phyloP scores from a whole-genome alignment of 2,113 vertebrate species.

The Bos taurus region ARS-UCD2.0 NC_037354.1:12932501-12933000 shows the following conservation, averaged over 20 bases:
- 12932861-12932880: neutral
- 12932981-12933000: neutral
- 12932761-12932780: neutral
- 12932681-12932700: neutral
- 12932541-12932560: neutral
- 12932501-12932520: neutral
- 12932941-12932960: neutral
- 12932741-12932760: neutral
- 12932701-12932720: neutral
- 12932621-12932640: neutral
- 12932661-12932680: neutral
- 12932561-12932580: neutral
- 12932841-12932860: neutral
- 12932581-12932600: neutral
- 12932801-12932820: neutral
- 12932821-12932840: neutral
- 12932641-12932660: neutral
- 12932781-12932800: neutral
- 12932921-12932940: neutral
- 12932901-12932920: neutral
- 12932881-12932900: too few relatives aligned
- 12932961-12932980: neutral
- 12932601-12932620: neutral
- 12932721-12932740: neutral
- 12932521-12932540: neutral